phyloP scores from a whole-genome alignment of 2,888 invertebrate genomes.

The Mesopsocus fuscifrons region DNA sequence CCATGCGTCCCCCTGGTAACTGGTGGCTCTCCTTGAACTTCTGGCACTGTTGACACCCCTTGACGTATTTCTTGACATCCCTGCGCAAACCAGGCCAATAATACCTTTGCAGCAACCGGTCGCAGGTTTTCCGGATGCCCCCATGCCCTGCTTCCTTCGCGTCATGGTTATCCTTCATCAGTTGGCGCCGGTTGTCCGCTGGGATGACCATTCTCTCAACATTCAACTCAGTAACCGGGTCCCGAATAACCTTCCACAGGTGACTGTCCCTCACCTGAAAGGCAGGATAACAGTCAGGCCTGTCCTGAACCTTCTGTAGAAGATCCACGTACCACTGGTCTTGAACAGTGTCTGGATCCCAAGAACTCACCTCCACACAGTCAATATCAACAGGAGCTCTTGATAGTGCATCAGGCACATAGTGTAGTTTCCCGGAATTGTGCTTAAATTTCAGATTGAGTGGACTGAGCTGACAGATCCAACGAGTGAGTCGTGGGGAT shows the following conservation, averaged over 20 bases:
- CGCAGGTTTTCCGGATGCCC: too few species aligned
- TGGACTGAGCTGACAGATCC: neutral
- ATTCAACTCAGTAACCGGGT: neutral
- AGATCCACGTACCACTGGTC: neutral
- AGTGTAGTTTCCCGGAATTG: neutral
- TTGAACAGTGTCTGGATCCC: neutral
- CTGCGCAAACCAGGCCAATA: too few species aligned
- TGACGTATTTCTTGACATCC: slow-evolving; percentile 18
- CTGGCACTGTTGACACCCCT: slow-evolving; percentile 17
- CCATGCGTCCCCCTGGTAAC: neutral
- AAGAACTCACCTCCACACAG: too few species aligned
- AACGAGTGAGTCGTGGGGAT: neutral
- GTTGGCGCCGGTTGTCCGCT: neutral
- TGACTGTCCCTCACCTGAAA: neutral
- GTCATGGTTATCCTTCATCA: neutral
- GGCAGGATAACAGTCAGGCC: too few species aligned
- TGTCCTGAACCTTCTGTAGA: neutral
- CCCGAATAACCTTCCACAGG: neutral
- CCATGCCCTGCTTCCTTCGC: neutral
- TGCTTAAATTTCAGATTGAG: neutral
- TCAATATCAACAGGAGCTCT: neutral
- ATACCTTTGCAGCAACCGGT: too few species aligned
- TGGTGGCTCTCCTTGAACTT: slow-evolving; percentile 14
- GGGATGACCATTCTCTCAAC: too few species aligned
- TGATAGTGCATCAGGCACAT: neutral